phyloP scores from a whole-genome alignment of 2,797 vertebrate species.

The Tauraco hartlaubi region DNA sequence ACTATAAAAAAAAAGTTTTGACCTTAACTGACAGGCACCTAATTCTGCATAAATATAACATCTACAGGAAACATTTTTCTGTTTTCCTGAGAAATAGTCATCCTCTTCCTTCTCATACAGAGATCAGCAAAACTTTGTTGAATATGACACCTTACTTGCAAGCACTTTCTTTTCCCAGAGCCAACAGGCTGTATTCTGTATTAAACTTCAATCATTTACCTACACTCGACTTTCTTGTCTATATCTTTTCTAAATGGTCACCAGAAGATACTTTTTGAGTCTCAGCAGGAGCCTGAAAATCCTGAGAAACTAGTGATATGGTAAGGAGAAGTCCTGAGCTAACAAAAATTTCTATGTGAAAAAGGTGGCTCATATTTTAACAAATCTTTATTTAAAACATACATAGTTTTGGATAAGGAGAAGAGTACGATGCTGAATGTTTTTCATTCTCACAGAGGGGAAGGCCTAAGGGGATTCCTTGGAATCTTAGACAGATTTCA shows the following conservation, averaged over 20 bases:
- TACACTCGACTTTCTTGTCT: neutral
- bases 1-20: neutral
- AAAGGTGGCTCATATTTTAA: neutral
- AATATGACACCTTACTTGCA: neutral
- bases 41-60: neutral
- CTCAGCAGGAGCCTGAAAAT: neutral
- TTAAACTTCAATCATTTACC: neutral
- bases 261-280: neutral
- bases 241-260: neutral
- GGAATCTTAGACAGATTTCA: neutral
- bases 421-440: accelerated
- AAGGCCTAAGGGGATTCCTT: neutral
- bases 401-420: neutral
- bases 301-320: neutral
- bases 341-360: neutral
- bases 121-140: neutral
- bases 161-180: neutral
- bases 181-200: neutral
- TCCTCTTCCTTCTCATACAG: neutral
- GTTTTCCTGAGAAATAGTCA: neutral
- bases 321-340: neutral
- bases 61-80: neutral
- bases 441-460: neutral
- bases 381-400: neutral
- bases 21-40: neutral